phyloP scores from a whole-genome alignment of 2,113 vertebrate species.

The Heloderma charlesbogerti region DNA sequence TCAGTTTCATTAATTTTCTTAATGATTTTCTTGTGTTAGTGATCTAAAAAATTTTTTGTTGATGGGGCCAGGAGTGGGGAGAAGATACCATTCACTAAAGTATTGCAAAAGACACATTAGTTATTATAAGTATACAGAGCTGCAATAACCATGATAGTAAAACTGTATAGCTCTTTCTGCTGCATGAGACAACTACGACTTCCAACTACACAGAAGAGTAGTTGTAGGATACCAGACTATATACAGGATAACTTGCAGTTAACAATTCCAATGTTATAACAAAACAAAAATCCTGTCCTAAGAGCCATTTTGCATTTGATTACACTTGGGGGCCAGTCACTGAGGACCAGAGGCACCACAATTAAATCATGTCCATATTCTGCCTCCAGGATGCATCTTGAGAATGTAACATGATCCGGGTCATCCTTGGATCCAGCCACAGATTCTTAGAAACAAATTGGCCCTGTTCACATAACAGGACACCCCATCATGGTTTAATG shows the following conservation, averaged over 20 bases:
- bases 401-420: too few relatives aligned
- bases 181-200: not conserved
- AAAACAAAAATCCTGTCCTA: conserved; percentile 11
- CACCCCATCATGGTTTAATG: too few relatives aligned
- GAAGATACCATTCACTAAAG: not conserved
- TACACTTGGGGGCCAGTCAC: not conserved
- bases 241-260: not conserved
- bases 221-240: conserved; percentile 3
- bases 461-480: too few relatives aligned
- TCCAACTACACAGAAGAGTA: not conserved
- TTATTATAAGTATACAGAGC: not conserved
- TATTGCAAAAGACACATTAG: not conserved
- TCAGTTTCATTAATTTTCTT: not conserved
- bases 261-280: not conserved
- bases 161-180: conserved; percentile 7
- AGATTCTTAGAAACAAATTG: too few relatives aligned
- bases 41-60: not conserved
- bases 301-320: not conserved
- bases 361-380: too few relatives aligned
- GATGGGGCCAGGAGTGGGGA: not conserved
- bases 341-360: too few relatives aligned
- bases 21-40: not conserved
- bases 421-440: too few relatives aligned
- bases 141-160: not conserved
- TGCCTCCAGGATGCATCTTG: too few relatives aligned